A percentile compares a stretch with the other conserved stretches of the same genome.
Conservation (phyloP, 2,888 invertebrate species). For the Odontothrips loti region DNA sequence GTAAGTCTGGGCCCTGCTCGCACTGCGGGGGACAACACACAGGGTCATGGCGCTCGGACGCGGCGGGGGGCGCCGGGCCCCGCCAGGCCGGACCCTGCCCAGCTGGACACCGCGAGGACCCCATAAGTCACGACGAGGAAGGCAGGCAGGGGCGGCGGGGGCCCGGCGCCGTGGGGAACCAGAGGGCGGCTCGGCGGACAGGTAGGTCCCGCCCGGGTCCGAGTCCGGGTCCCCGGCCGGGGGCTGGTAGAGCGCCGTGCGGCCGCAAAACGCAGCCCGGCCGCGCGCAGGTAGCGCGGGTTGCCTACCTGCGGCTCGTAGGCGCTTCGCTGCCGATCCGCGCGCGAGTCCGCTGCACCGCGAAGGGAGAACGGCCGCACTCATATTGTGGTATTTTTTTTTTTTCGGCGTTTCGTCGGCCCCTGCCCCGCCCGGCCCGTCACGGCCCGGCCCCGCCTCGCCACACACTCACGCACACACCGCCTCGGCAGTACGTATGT, state of each 20-base stretch:
- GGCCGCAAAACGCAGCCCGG: too few relatives aligned
- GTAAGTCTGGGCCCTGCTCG: neutral
- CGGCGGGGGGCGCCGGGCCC: too few relatives aligned
- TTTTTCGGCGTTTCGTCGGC: too few relatives aligned
- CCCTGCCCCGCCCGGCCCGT: neutral
- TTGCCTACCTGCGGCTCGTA: too few relatives aligned
- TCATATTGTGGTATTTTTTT: neutral
- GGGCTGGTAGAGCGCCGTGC: too few relatives aligned
- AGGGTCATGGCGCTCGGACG: neutral
- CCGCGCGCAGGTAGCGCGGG: too few relatives aligned
- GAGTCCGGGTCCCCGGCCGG: too few relatives aligned
- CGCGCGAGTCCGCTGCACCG: too few relatives aligned
- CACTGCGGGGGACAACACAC: neutral
- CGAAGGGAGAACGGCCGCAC: too few relatives aligned
- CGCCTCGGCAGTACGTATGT: neutral
- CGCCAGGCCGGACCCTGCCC: too few relatives aligned
- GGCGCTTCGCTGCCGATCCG: too few relatives aligned
- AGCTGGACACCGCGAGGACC: neutral
- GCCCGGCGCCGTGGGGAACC: neutral
- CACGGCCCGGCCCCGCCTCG: neutral
- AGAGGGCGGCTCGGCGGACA: neutral
- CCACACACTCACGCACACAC: neutral
- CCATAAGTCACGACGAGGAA: neutral
- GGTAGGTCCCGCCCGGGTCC: too few relatives aligned
- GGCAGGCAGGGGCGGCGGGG: neutral